Evolutionary conservation across 2,888 invertebrate species (phyloP).

Genomic region (Drosophila atripex): DNA sequence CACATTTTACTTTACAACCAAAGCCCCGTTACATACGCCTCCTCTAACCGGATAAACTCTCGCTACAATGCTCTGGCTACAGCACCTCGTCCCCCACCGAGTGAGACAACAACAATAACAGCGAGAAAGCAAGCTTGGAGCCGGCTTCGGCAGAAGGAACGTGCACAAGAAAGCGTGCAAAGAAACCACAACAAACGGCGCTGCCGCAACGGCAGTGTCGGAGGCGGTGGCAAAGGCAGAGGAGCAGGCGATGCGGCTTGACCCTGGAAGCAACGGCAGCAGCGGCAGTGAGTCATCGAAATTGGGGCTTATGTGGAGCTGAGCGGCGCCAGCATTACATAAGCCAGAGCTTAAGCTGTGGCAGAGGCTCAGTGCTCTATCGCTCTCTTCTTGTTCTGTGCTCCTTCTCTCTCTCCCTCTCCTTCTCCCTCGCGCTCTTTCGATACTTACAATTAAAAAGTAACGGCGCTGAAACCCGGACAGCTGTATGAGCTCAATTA

Average conservation of each 20-base stretch:
- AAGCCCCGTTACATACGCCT: not conserved
- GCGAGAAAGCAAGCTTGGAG: conserved; percentile 54
- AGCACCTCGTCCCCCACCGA: not conserved
- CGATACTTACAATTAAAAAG: conserved; percentile 59
- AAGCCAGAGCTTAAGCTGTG: conserved; percentile 43
- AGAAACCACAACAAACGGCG: conserved; percentile 69
- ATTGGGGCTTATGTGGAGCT: conserved; percentile 15
- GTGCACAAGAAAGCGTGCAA: conserved; percentile 41
- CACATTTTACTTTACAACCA: not conserved
- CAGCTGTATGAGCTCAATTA: conserved; percentile 77
- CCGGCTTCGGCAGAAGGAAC: conserved; percentile 58
- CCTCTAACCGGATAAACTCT: not conserved
- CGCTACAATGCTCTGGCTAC: too few relatives aligned
- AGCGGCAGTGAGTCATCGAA: conserved; percentile 34
- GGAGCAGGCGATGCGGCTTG: not conserved
- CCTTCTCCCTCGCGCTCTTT: conserved; percentile 24
- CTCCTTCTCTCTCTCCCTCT: conserved; percentile 14
- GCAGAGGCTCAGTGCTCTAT: conserved; percentile 14
- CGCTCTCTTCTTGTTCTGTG: conserved; percentile 12
- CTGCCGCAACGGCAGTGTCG: conserved; percentile 12
- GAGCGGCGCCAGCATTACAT: conserved; percentile 68
- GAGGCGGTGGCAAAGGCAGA: conserved; percentile 10
- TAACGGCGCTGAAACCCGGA: conserved; percentile 72
- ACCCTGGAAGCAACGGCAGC: conserved; percentile 16
- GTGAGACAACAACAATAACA: conserved; percentile 24